Evolutionary conservation across 2,888 invertebrate species (phyloP), one percentile per base, ranked within the genome.

Genomic region (Ectemnius cavifrons): DNA sequence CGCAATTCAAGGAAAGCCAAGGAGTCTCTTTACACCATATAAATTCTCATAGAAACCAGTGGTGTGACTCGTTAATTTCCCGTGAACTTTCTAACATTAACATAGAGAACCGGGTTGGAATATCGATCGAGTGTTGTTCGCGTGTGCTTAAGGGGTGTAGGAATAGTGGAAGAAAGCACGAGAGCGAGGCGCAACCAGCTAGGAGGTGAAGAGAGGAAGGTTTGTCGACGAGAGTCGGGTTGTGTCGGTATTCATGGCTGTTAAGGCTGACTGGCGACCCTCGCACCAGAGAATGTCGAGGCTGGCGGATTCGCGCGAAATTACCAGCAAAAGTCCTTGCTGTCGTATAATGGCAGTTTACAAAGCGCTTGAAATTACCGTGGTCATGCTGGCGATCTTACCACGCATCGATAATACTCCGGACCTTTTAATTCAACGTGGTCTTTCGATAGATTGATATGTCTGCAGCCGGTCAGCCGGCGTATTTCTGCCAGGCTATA

Each of bases 41-140:
- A 77, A 78, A 87, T 87, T 84, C 81, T 85, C 85, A 87, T 87
- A 85, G 87, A 79, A 85, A 87, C 87, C 83, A 85, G 74, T 77
- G 83, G 78, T 83, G 79, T 80, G 79, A 46, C 57, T 57, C 23
- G 69, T 56, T 78, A 78, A 82, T 82, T 71, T 82, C 68, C 71
- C 60, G 63, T 47, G 58, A 49, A 72, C 73, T 59, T 60, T 16
- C 62, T 71, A 78, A 77, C 80, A 69, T 52, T 70, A 71, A 47
- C 72, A 67, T 78, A 37, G 37, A 23, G 23, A 23, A 23, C 3
- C 0, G 23, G 23, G 23, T 52, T 45, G 58, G 58, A 58, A 63
- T 81, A 80, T 84, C 83, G 83, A 82, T 68, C 75, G 74, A 62
- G 37, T 37, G 37, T 37, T 37, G 37, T 37, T 8, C 72, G 75